These are phyloP conservation scores for Salminus brasiliensis DNA, from an alignment of 2,113 vertebrate species.

Conservation along the genomic window DNA sequence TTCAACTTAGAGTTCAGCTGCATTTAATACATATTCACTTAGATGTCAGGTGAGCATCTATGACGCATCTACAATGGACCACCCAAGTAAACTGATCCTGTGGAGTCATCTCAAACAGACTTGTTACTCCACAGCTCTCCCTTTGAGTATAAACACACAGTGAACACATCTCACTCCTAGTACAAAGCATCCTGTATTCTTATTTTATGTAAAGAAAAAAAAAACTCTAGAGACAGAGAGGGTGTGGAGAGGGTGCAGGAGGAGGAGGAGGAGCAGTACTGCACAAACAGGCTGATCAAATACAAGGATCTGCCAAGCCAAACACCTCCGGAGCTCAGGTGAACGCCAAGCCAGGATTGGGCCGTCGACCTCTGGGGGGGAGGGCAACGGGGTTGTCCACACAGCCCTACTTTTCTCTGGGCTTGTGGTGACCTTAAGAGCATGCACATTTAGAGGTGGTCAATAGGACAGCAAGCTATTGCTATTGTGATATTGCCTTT, in stretches of 20 bases:
- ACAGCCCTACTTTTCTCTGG: slow-evolving; percentile 32
- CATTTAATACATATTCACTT: no score
- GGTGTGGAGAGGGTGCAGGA: slow-evolving; percentile 34
- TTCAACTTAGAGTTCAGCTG: no score
- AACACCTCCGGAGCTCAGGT: slow-evolving; percentile 72
- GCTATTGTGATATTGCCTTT: no score
- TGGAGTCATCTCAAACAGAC: background rate
- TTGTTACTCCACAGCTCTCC: no score
- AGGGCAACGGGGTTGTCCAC: slow-evolving; percentile 39
- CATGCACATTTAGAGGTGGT: no score
- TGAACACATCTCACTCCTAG: background rate
- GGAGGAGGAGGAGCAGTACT: slow-evolving; percentile 61
- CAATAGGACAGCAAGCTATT: no score
- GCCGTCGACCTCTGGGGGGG: slow-evolving; percentile 54
- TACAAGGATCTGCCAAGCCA: slow-evolving; percentile 69
- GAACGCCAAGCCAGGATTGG: slow-evolving; percentile 53
- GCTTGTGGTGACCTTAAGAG: background rate
- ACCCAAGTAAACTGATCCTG: no score
- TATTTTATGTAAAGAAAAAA: slow-evolving; percentile 28
- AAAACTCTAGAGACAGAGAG: slow-evolving; percentile 17
- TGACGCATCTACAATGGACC: no score
- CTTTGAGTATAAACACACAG: background rate
- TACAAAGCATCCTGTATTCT: background rate
- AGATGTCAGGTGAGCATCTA: no score
- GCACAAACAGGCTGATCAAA: slow-evolving; percentile 74